phyloP scores from a whole-genome alignment of 2,113 vertebrate species.

The Irena cyanogastra region DNA sequence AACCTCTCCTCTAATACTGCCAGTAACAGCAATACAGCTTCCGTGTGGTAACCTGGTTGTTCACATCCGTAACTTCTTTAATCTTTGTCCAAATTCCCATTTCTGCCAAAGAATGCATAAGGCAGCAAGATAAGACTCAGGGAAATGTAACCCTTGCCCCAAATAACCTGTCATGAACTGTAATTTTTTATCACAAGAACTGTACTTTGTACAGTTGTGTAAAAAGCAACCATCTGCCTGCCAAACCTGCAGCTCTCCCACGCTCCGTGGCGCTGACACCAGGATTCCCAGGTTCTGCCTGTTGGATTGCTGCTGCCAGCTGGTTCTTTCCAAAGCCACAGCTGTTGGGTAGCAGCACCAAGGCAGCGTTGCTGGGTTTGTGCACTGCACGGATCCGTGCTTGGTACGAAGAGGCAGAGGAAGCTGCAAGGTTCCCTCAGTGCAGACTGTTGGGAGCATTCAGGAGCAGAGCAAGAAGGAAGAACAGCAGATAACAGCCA shows the following conservation, averaged over 20 bases:
- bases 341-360: background rate
- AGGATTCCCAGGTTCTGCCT: background rate
- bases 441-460: background rate
- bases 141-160: slow-evolving; percentile 20
- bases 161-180: slow-evolving; percentile 8
- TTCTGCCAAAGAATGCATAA: slow-evolving; percentile 23
- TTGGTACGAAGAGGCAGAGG: background rate
- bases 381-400: accelerated
- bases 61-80: background rate
- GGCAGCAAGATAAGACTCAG: slow-evolving; percentile 4
- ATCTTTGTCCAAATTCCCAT: slow-evolving; percentile 28
- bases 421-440: background rate
- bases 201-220: slow-evolving; percentile 57
- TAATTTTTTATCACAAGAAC: slow-evolving; percentile 39
- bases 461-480: background rate
- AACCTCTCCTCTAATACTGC: background rate
- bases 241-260: background rate
- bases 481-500: background rate
- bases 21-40: background rate
- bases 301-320: background rate
- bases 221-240: background rate
- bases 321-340: background rate
- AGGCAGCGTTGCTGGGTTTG: background rate
- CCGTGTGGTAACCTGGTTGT: background rate
- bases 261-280: accelerated